Evolutionary conservation across 2,113 vertebrate genomes (phyloP).

Genomic region (Tamias sibiricus): DNA sequence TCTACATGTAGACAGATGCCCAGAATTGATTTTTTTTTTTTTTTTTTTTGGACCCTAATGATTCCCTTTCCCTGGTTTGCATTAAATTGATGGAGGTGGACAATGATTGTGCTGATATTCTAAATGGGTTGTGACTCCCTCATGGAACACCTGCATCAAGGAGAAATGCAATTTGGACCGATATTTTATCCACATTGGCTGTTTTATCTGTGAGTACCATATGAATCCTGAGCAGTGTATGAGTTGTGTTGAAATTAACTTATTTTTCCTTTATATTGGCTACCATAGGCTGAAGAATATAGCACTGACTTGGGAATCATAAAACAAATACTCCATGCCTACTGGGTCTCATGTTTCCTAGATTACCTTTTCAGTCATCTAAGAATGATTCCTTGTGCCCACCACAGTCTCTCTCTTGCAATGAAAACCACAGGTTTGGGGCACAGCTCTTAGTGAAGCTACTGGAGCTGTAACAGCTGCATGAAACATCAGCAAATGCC

Average conservation of each 20-base stretch:
- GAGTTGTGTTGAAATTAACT: conserved; percentile 53
- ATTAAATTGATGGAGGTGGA: conserved; percentile 74
- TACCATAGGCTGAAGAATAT: conserved; percentile 56
- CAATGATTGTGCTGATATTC: conserved; percentile 74
- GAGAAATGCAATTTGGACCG: conserved; percentile 45
- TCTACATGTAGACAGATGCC: conserved; percentile 81
- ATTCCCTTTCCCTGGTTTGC: conserved; percentile 74
- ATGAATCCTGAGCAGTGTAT: not conserved
- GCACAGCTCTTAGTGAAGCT: not conserved
- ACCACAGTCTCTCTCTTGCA: not conserved
- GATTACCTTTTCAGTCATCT: not conserved
- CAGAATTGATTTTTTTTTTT: conserved; percentile 82
- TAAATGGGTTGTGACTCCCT: conserved; percentile 72
- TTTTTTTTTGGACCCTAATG: conserved; percentile 79
- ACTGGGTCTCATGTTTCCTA: conserved; percentile 54
- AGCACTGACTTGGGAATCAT: conserved; percentile 59
- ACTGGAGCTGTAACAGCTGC: not conserved
- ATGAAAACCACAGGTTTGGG: not conserved
- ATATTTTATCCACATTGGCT: conserved; percentile 42
- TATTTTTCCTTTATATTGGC: not conserved
- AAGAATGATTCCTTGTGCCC: conserved; percentile 38
- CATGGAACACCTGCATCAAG: conserved; percentile 53
- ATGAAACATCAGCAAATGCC: not conserved
- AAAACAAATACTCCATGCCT: conserved; percentile 46
- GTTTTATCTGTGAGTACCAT: not conserved